Conservation (phyloP, 2,113 vertebrate genomes). For the Poeciliopsis occidentalis region DNA sequence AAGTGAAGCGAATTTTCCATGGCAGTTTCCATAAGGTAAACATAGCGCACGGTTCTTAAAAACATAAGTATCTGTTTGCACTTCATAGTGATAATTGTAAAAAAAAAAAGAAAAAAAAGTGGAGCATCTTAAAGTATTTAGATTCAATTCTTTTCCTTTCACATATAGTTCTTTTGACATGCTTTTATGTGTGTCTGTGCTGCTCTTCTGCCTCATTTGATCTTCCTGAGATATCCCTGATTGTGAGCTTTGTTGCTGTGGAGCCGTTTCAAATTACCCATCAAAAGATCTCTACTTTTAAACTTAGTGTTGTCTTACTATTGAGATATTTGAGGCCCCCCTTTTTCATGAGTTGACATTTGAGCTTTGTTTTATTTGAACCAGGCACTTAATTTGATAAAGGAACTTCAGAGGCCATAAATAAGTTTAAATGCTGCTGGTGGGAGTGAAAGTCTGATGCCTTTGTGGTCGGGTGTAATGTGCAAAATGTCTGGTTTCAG, state of each 20-base stretch:
- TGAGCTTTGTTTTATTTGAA: conserved; percentile 31
- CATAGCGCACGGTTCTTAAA: conserved; percentile 11
- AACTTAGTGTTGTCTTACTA: conserved; percentile 14
- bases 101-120: conserved; percentile 7
- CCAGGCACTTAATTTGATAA: conserved; percentile 39
- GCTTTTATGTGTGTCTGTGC: conserved; percentile 4
- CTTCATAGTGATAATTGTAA: conserved; percentile 25
- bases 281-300: conserved; percentile 10
- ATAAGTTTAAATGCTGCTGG: conserved; percentile 30
- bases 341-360: conserved; percentile 42
- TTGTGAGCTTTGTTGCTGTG: conserved; percentile 12
- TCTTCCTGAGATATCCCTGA: conserved; percentile 6
- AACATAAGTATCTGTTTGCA: neutral
- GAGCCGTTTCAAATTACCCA: conserved; percentile 18
- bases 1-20: conserved; percentile 92
- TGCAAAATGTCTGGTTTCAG: conserved; percentile 36
- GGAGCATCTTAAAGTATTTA: conserved; percentile 10
- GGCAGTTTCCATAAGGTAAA: conserved; percentile 99
- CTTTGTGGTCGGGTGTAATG: conserved; percentile 21
- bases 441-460: conserved; percentile 24
- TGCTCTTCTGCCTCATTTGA: conserved; percentile 29
- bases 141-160: conserved; percentile 12
- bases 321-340: neutral
- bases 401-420: conserved; percentile 40
- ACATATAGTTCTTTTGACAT: conserved; percentile 21